These are phyloP conservation scores for Cichladusa arquata DNA, from an alignment of 2,113 vertebrate species.

Conservation along the genomic window DNA sequence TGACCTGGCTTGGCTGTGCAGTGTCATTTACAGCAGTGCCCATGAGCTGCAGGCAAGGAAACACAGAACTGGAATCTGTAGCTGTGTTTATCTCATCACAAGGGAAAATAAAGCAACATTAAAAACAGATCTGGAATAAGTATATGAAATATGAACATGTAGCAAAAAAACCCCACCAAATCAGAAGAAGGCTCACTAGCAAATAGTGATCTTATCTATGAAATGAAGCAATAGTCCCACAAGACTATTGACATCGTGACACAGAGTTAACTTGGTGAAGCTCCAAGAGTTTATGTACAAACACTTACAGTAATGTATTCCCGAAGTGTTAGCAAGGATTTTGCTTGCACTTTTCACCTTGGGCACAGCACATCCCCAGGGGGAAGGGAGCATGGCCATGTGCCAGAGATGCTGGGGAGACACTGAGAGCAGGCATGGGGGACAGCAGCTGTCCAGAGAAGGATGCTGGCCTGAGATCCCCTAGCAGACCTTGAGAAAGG, in stretches of 20 bases:
- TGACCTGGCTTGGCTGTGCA: background rate
- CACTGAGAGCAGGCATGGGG: rapidly evolving
- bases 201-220: background rate
- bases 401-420: background rate
- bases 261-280: background rate
- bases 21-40: background rate
- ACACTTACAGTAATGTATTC: background rate
- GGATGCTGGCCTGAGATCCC: background rate
- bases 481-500: background rate
- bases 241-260: background rate
- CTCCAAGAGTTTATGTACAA: background rate
- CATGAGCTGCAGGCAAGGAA: background rate
- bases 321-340: background rate
- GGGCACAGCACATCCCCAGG: rapidly evolving
- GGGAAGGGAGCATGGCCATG: background rate
- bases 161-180: background rate
- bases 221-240: background rate
- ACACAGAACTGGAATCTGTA: background rate
- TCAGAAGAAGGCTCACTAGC: background rate
- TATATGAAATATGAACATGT: background rate
- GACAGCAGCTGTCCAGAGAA: background rate
- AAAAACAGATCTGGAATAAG: background rate
- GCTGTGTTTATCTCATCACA: background rate
- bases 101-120: background rate
- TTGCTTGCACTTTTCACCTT: rapidly evolving